Evolutionary conservation across 2,113 vertebrate genomes (phyloP), one percentile per base, ranked within the genome.

Genomic region (Psammodynastes pulverulentus): DNA sequence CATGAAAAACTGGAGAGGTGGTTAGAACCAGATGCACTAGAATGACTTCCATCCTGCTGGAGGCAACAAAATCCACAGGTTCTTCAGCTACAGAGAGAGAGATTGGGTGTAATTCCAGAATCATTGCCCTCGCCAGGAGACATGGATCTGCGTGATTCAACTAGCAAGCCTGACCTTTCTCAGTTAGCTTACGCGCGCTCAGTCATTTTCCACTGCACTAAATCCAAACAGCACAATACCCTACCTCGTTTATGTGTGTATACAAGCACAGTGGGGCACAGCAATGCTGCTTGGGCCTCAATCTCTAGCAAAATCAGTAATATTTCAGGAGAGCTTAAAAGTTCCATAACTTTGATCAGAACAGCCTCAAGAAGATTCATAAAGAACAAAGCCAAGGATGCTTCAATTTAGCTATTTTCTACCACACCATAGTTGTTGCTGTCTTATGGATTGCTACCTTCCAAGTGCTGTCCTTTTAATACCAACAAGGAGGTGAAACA

Each of bases 1-100:
- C 97, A 94, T 95, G 95, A 94, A 89, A 94, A 92, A 93, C 95
- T 90, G 34, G 95, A 62, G 88, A 92, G 96, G 96, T 89, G 93
- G 93, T 84, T 34, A 54, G 53, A 79, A 94, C 90, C 94, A 96
- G 96, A 95, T 93, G 94, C 94, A 93, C 84, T 92, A 91, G 90
- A 89, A 95, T 72, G 91, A 23, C 91, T 86, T 88, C 39, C 85
- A 90, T 3, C 91, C 89, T 92, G 94, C 94, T 86, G 89, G 91
- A 94, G 93, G 95, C 91, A 94, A 90, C 94, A 43, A 49, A 85
- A 89, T 94, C 94, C 89, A 95, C 94, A 92, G n/a, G 0, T 88
- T 92, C 52, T 86, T 93, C 92, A 88, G 91, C 92, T 92, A 62
- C 92, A 93, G 15, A 2, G 54, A 56, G 23, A 56, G 23, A 58